Evolutionary conservation across 2,113 vertebrate species (phyloP).

Genomic region (Actinemys pallida): DNA sequence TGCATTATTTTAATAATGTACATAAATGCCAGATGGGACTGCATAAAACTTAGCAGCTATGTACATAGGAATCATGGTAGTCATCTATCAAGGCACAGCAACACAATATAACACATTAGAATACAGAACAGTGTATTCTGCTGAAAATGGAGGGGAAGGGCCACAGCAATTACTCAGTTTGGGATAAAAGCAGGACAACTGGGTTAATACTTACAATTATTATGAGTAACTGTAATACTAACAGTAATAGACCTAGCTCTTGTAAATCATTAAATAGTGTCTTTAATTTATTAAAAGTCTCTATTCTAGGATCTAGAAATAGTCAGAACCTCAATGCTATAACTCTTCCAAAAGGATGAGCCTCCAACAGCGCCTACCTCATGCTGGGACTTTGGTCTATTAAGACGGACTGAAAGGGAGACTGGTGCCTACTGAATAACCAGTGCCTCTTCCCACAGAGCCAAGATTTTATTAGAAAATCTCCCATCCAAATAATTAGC

Average conservation of each 20-base stretch:
- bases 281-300: neutral
- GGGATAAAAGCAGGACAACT: neutral
- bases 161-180: neutral
- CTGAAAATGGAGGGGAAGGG: neutral
- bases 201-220: neutral
- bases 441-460: neutral
- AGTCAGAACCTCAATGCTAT: neutral
- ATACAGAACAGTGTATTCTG: neutral
- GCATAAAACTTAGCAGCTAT: neutral
- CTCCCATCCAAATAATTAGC: neutral
- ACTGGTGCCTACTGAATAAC: neutral
- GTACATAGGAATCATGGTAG: neutral
- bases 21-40: neutral
- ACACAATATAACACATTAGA: neutral
- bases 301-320: neutral
- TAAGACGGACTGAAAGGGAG: neutral
- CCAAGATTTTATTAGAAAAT: neutral
- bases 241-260: neutral
- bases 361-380: neutral
- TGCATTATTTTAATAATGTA: neutral
- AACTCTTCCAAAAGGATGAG: neutral
- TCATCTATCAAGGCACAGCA: neutral
- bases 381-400: neutral
- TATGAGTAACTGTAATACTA: neutral
- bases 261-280: neutral